Percentiles rank a stretch among this genome's conserved stretches.
Evolutionary conservation across 2,797 vertebrate species (phyloP).

Genomic region (Paramormyrops hopkinsi): DNA sequence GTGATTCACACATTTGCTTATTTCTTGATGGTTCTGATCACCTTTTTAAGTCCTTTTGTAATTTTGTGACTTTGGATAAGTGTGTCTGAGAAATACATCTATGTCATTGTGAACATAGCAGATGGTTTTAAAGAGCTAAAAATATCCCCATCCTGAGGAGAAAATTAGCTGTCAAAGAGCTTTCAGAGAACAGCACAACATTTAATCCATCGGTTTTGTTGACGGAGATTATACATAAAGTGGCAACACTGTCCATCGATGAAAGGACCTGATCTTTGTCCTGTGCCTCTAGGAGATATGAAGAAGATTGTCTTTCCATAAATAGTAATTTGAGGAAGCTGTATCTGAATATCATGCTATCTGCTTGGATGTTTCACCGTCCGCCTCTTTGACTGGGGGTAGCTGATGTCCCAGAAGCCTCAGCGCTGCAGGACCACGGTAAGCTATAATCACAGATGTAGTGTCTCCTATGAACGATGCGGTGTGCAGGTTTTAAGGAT

Average conservation of each 20-base stretch:
- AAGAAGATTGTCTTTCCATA: not conserved
- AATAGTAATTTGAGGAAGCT: not conserved
- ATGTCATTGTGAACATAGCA: not conserved
- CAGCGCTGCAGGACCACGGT: not conserved
- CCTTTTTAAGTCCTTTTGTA: not conserved
- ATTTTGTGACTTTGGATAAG: not conserved
- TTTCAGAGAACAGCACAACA: not conserved
- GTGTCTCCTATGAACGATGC: not conserved
- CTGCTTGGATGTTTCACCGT: not conserved
- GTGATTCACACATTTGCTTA: not conserved
- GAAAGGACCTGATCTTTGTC: constrained; percentile 4
- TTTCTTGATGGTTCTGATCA: not conserved
- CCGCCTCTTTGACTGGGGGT: not conserved
- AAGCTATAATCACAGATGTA: not conserved
- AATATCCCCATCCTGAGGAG: not conserved
- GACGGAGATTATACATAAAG: not conserved
- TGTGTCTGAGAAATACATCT: not conserved
- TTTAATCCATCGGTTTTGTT: not conserved
- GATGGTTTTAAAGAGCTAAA: not conserved
- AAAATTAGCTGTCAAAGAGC: not conserved
- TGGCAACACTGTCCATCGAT: not conserved
- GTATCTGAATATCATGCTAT: not conserved
- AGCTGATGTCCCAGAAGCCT: not conserved
- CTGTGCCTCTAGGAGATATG: not conserved
- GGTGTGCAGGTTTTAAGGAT: not conserved